Percentiles rank a stretch among this genome's conserved stretches.
phyloP scores from a whole-genome alignment of 2,888 invertebrate species.

The Lydus trimaculatus region DNA sequence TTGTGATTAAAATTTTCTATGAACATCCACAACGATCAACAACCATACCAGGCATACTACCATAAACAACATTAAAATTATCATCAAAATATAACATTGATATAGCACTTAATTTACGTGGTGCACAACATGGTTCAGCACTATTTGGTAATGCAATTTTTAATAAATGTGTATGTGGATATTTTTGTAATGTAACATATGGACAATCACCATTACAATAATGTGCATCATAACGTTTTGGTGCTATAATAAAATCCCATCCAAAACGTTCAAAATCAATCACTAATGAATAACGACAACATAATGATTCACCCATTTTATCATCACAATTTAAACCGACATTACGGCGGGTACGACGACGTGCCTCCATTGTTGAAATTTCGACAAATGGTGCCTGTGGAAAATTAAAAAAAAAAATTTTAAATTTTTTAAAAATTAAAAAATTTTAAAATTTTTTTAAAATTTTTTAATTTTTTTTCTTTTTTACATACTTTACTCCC shows the following conservation, averaged over 20 bases:
- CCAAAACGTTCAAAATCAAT: slow-evolving; percentile 96
- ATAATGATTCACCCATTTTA: slow-evolving; percentile 76
- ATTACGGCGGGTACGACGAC: slow-evolving; percentile 77
- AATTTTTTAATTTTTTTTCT: background rate
- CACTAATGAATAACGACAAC: slow-evolving; percentile 92
- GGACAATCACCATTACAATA: slow-evolving; percentile 97
- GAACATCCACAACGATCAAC: slow-evolving; percentile 93
- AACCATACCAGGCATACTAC: slow-evolving; percentile 91
- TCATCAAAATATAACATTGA: slow-evolving; percentile 93
- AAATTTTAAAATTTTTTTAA: too few relatives aligned
- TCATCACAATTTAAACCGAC: slow-evolving; percentile 86
- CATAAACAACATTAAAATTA: slow-evolving; percentile 85
- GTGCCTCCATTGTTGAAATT: slow-evolving; percentile 65
- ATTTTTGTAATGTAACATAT: slow-evolving; percentile 84
- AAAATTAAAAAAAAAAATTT: slow-evolving; percentile 35
- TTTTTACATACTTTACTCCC: slow-evolving; percentile 56
- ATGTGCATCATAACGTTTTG: slow-evolving; percentile 92
- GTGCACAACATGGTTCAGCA: slow-evolving; percentile 92
- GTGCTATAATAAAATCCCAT: slow-evolving; percentile 98
- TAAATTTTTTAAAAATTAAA: too few relatives aligned
- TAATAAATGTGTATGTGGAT: slow-evolving; percentile 87
- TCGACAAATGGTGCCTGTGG: slow-evolving; percentile 68
- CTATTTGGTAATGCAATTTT: slow-evolving; percentile 80
- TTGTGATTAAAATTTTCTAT: slow-evolving; percentile 65
- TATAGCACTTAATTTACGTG: slow-evolving; percentile 85